A percentile compares a stretch with the other conserved stretches of the same genome.
Evolutionary conservation across 64 coral and sea anemone species (phyloP).

Genomic region (Montipora efflorescens): DNA sequence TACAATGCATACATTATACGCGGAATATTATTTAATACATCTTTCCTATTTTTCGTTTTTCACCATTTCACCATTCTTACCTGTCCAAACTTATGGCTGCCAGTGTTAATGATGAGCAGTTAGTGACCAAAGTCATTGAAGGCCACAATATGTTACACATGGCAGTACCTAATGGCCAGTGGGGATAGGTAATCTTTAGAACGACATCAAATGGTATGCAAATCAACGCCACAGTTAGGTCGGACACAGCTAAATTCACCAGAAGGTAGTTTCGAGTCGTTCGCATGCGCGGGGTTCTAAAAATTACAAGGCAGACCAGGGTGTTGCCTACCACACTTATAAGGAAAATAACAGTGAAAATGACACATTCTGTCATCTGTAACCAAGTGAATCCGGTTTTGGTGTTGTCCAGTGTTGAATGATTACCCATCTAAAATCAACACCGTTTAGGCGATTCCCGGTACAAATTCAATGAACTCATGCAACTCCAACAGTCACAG

Average conservation of each 20-base stretch:
- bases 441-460: not conserved
- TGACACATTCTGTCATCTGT: constrained; percentile 26
- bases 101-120: constrained; percentile 65
- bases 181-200: constrained; percentile 25
- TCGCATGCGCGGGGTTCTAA: constrained; percentile 66
- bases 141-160: constrained; percentile 77
- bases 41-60: too few species aligned
- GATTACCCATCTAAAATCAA: not conserved
- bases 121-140: constrained; percentile 70
- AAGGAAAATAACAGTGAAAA: constrained; percentile 55
- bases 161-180: constrained; percentile 52
- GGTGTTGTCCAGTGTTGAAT: not conserved
- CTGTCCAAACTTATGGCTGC: constrained; percentile 75
- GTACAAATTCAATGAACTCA: not conserved
- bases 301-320: constrained; percentile 68
- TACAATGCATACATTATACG: too few species aligned
- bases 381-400: not conserved
- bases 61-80: not conserved
- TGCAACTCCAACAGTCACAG: too few species aligned
- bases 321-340: constrained; percentile 58
- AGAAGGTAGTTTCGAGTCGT: constrained; percentile 66
- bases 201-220: constrained; percentile 78
- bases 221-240: constrained; percentile 53
- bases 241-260: constrained; percentile 70
- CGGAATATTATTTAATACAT: too few species aligned